phyloP scores from a whole-genome alignment of 2,113 vertebrate species.

The Dipodomys merriami region DNA sequence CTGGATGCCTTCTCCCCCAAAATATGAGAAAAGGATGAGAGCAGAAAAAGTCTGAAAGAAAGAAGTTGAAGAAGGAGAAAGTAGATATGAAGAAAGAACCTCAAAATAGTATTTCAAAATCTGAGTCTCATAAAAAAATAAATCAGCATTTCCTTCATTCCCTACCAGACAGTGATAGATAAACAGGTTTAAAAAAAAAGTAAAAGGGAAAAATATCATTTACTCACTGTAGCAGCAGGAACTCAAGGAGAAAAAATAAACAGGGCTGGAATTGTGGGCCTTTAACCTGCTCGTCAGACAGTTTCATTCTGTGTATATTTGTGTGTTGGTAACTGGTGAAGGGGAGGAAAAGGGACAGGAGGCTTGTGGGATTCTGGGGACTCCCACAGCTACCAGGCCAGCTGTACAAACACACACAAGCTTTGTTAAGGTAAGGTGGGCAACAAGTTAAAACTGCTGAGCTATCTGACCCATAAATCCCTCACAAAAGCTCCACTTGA shows the following conservation, averaged over 20 bases:
- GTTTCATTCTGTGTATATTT: constrained; percentile 88
- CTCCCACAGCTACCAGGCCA: constrained; percentile 92
- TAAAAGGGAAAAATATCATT: constrained; percentile 88
- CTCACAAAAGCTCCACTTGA: constrained; percentile 87
- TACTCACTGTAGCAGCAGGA: constrained; percentile 91
- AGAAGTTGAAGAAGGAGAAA: background rate
- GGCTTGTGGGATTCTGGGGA: constrained; percentile 89
- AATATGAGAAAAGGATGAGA: constrained; percentile 66
- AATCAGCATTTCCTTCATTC: constrained; percentile 82
- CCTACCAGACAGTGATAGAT: constrained; percentile 83
- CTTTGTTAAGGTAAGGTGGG: constrained; percentile 94
- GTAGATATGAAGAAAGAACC: background rate
- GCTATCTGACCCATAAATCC: constrained; percentile 92
- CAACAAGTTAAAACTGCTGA: constrained; percentile 93
- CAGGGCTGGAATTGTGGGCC: constrained; percentile 86
- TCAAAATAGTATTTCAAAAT: constrained; percentile 64
- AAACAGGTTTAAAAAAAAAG: constrained; percentile 85
- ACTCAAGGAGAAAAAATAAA: constrained; percentile 92
- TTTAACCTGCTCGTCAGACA: constrained; percentile 89
- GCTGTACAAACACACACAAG: constrained; percentile 96
- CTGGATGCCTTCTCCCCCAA: background rate
- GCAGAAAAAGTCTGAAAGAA: constrained; percentile 21
- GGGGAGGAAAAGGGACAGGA: constrained; percentile 87
- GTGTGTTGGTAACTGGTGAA: constrained; percentile 88
- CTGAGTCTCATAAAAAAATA: constrained; percentile 65